phyloP scores from a whole-genome alignment of 2,797 vertebrate genomes.

The Micrastur ruficollis region DNA sequence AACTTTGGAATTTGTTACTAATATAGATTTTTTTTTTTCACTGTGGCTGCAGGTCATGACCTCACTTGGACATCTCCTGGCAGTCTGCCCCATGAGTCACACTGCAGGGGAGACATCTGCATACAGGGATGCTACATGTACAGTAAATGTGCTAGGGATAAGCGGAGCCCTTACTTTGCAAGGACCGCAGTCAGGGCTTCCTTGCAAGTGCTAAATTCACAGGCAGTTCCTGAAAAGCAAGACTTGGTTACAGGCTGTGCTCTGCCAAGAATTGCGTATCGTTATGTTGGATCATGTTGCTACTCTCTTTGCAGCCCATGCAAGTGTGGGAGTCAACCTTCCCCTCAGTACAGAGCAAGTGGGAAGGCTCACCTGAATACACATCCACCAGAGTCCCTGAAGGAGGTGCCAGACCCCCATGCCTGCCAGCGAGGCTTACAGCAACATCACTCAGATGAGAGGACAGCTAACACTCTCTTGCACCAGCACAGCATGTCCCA shows the following conservation, averaged over 20 bases:
- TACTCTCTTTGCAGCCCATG: not conserved
- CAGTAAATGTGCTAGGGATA: not conserved
- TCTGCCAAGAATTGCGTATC: not conserved
- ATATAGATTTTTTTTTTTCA: not conserved
- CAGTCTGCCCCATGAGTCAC: not conserved
- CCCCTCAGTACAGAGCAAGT: not conserved
- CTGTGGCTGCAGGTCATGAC: not conserved
- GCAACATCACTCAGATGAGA: not conserved
- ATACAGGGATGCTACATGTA: not conserved
- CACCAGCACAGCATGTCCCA: not conserved
- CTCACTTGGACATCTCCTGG: not conserved
- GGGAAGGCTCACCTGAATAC: not conserved
- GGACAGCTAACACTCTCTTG: not conserved
- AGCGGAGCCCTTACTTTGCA: not conserved
- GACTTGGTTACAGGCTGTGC: not conserved
- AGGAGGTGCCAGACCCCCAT: not conserved
- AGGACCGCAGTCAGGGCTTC: not conserved
- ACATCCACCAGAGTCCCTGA: not conserved
- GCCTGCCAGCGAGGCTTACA: not conserved
- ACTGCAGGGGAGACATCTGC: not conserved
- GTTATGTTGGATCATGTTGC: rapidly evolving
- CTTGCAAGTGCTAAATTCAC: not conserved
- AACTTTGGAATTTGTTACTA: not conserved
- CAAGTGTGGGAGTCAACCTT: not conserved
- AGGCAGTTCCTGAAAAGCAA: not conserved